Base-by-base conservation (phyloP, 2,888 invertebrate genomes). In the Clostera curtula region DNA sequence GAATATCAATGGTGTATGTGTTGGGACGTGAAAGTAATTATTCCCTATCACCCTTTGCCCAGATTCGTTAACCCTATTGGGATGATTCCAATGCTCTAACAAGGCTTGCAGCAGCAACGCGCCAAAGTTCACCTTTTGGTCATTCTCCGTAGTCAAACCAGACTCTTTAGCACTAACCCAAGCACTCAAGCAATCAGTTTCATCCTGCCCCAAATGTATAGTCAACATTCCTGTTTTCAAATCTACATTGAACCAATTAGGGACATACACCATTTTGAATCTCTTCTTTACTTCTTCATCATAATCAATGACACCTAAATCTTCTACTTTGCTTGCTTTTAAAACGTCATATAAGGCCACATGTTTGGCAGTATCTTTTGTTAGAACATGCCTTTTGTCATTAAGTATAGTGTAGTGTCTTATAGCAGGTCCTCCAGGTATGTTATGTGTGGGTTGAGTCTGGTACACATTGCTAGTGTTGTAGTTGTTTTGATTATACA, bases 201-300 rank as follows among this genome's bases (percentile, higher is more conserved):
- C 99, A 67, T 99, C 99, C 70, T 95, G 95, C 0, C 94, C 95
- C 50, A 99, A 86, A 62, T 98, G 98, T 66, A 99, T 96, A 5
- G 98, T 98, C 55, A 98, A 85, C 94, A 98, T 95, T 38, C 99
- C 99, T 33, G 97, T 98, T 85, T 99, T 99, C 23, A 99, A 88
- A 82, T 99, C 99, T 21, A 98, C 97, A 44, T 95, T 95, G 70
- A 99, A 99, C 99, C 99, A 99, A 80, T 95, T 97, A 13, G 99
- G 98, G 54, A 99, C 97, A 68, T 93, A 97, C 25, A 99, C 92
- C 87, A 93, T 92, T 77, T 96, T 95, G 55, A 93, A 94, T 36
- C 94, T 85, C 58, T 93, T 93, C 65, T 97, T 96, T 1, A 95
- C 88, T 82, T 97, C 95, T 57, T 95, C 93, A 40, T 98, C 96